Percentiles rank a stretch among this genome's conserved stretches.
Evolutionary conservation across 2,113 vertebrate genomes (phyloP).

Genomic region (Myotis brandtii): DNA sequence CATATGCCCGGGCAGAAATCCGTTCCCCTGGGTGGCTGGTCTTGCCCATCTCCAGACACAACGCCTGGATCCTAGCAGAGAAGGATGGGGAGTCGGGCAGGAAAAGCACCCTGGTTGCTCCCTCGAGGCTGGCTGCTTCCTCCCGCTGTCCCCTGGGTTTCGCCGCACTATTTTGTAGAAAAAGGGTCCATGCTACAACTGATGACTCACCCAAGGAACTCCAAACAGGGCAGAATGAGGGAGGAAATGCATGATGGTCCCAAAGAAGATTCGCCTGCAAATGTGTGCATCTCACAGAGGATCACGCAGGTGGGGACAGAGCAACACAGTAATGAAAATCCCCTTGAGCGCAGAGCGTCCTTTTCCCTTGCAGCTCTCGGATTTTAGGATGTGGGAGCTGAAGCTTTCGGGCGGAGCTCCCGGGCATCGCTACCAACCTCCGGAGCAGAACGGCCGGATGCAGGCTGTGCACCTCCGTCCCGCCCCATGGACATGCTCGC

Average conservation of each 20-base stretch:
- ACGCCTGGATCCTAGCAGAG: rapidly evolving
- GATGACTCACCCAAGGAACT: not conserved
- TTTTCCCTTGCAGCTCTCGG: rapidly evolving
- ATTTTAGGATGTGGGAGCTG: rapidly evolving
- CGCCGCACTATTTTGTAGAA: rapidly evolving
- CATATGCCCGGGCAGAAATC: rapidly evolving
- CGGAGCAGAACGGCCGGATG: rapidly evolving
- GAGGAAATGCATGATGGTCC: no score
- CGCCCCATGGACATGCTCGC: rapidly evolving
- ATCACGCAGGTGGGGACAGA: not conserved
- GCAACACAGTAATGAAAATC: rapidly evolving
- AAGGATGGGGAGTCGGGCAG: rapidly evolving
- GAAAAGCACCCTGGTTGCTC: rapidly evolving
- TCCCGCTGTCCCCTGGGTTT: rapidly evolving
- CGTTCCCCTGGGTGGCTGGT: rapidly evolving
- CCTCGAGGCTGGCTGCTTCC: rapidly evolving
- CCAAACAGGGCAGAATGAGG: not conserved
- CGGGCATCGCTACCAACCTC: rapidly evolving
- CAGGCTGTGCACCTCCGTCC: not conserved
- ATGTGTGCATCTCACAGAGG: rapidly evolving
- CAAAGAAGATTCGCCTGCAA: no score
- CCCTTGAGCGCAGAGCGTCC: rapidly evolving
- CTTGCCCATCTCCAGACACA: not conserved
- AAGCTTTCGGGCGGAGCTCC: not conserved
- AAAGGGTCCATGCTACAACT: not conserved